A percentile compares a stretch with the other conserved stretches of the same genome.
Evolutionary conservation across 2,113 vertebrate species (phyloP).

Genomic region (Setophaga kirtlandii): DNA sequence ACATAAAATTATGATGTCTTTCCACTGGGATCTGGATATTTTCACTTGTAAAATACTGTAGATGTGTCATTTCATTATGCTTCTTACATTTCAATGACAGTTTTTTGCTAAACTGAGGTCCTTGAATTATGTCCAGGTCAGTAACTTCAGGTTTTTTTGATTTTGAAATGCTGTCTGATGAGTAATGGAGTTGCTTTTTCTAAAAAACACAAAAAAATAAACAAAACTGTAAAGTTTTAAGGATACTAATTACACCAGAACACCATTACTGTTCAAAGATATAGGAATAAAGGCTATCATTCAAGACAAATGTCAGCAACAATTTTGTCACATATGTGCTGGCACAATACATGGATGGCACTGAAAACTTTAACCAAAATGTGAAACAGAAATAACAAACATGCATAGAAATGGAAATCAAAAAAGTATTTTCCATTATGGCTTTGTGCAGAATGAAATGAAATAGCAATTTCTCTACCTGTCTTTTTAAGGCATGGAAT

Average conservation of each 20-base stretch:
- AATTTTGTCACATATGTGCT: background rate
- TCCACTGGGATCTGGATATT: background rate
- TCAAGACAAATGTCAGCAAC: slow-evolving; percentile 21
- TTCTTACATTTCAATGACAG: background rate
- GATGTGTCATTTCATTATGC: background rate
- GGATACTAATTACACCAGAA: background rate
- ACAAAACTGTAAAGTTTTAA: background rate
- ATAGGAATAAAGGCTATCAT: background rate
- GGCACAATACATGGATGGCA: background rate
- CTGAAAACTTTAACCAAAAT: background rate
- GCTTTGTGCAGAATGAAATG: background rate
- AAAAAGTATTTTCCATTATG: background rate
- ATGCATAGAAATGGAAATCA: background rate
- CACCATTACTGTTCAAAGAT: background rate
- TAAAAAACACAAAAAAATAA: background rate
- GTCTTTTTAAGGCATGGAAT: background rate
- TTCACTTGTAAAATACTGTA: slow-evolving; percentile 1
- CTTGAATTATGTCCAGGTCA: background rate
- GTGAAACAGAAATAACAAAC: background rate
- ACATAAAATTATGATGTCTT: background rate
- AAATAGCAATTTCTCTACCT: background rate
- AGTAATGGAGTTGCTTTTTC: background rate
- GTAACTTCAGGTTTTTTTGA: background rate
- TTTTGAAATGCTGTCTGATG: background rate
- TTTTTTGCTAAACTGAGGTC: background rate